Conservation (phyloP, 2,797 vertebrate genomes). For the Clangula hyemalis region DNA sequence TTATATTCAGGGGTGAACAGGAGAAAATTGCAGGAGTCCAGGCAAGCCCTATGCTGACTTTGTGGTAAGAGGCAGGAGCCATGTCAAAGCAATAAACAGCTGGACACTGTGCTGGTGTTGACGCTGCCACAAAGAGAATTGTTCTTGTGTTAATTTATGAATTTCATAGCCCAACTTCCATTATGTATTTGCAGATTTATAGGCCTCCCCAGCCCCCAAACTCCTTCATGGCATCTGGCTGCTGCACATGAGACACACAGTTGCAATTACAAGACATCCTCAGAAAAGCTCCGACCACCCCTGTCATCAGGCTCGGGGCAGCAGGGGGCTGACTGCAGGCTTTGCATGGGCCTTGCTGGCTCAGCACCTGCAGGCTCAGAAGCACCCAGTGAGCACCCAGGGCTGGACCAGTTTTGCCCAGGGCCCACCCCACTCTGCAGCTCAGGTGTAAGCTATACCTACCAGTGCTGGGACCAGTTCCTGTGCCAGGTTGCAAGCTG, state of each 20-base stretch:
- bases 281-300: not conserved
- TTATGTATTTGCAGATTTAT: slow-evolving; percentile 37
- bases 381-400: not conserved
- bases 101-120: not conserved
- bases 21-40: not conserved
- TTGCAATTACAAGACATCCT: not conserved
- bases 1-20: not conserved
- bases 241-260: not conserved
- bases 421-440: not conserved
- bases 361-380: not conserved
- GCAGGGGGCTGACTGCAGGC: not conserved
- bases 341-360: not conserved
- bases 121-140: not conserved
- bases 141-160: not conserved
- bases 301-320: accelerated
- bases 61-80: not conserved
- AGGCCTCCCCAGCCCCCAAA: not conserved
- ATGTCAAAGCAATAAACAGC: not conserved
- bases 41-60: not conserved
- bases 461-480: not conserved
- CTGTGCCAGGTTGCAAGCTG: accelerated
- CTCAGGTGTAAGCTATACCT: not conserved
- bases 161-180: slow-evolving; percentile 42
- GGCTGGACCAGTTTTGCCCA: not conserved
- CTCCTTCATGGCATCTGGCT: not conserved